These are phyloP conservation scores for Cyprinodon variegatus DNA, from an alignment of 2,113 vertebrate species.

Conservation along the genomic window DNA sequence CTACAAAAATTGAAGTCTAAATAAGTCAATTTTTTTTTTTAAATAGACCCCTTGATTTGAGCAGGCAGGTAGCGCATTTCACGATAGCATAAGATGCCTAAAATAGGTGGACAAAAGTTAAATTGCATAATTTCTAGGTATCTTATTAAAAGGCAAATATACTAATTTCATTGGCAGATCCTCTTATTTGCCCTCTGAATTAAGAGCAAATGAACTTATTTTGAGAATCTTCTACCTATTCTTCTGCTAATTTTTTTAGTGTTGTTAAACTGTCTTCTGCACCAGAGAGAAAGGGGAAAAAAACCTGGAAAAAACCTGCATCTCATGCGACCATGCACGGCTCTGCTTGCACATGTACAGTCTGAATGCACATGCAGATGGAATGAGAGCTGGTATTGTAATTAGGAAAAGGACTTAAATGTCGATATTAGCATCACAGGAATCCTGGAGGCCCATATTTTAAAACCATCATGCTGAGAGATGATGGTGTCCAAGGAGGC, in stretches of 20 bases:
- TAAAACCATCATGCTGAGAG: slow-evolving; percentile 13
- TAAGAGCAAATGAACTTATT: no score
- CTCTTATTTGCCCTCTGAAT: no score
- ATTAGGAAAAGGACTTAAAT: slow-evolving; percentile 46
- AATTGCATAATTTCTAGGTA: no score
- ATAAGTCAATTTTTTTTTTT: no score
- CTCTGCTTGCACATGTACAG: slow-evolving; percentile 6
- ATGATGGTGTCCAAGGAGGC: not conserved
- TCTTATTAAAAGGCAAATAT: no score
- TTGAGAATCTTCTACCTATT: no score
- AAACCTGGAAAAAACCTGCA: not conserved
- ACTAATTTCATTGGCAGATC: no score
- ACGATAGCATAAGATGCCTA: no score
- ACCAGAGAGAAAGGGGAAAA: not conserved
- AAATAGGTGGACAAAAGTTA: no score
- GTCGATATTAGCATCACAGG: slow-evolving; percentile 29
- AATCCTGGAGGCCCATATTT: slow-evolving; percentile 51
- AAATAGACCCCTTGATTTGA: no score
- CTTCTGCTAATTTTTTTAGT: no score
- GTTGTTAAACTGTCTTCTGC: not conserved
- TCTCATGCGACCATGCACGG: not conserved
- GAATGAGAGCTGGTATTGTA: slow-evolving; percentile 28
- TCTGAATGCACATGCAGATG: not conserved
- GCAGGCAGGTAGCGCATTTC: no score
- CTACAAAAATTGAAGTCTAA: not conserved